Evolutionary conservation across 92 coral and sea anemone species (phyloP).

Genomic region (Montipora capitata): DNA sequence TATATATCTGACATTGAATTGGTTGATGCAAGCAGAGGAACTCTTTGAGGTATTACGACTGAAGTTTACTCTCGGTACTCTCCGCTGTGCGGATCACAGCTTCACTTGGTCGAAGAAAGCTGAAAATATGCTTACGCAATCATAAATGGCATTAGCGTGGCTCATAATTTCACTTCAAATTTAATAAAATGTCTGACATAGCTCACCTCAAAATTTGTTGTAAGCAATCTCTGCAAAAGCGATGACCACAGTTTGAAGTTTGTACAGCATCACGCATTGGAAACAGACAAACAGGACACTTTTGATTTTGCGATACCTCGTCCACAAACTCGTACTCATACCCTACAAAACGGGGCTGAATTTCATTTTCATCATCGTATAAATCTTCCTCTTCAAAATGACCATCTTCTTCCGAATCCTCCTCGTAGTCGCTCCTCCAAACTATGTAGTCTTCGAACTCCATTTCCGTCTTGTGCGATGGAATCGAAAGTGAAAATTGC

Average conservation of each 20-base stretch:
- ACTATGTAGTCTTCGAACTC: no score
- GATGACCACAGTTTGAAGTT: constrained; percentile 81
- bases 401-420: constrained; percentile 7
- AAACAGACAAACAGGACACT: constrained; percentile 78
- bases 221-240: constrained; percentile 73
- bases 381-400: not conserved
- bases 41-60: no score
- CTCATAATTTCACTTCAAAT: not conserved
- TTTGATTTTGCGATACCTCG: constrained; percentile 52
- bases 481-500: no score
- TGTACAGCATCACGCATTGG: constrained; percentile 80
- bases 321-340: constrained; percentile 65
- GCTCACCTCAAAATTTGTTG: constrained; percentile 52
- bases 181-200: not conserved
- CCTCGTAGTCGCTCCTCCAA: not conserved
- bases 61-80: no score
- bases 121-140: not conserved
- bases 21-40: no score
- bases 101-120: no score
- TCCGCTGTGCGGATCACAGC: no score
- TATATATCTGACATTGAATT: no score
- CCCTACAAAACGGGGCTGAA: constrained; percentile 50
- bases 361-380: not conserved
- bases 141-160: no score
- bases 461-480: no score